Evolutionary conservation across 2,113 vertebrate genomes (phyloP).

Genomic region (Catagonus wagneri): DNA sequence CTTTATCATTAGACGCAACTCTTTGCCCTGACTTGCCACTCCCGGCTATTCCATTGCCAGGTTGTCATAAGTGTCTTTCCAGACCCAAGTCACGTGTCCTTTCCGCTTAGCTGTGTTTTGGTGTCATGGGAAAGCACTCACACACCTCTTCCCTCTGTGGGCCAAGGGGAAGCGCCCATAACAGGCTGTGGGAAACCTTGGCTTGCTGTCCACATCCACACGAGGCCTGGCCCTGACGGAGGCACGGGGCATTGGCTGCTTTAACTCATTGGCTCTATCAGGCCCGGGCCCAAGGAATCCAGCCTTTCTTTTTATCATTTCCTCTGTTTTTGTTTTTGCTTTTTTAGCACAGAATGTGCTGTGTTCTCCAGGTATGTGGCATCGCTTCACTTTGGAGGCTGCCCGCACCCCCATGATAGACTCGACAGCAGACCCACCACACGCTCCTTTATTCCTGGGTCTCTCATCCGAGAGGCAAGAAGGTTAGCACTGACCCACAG

Average conservation of each 20-base stretch:
- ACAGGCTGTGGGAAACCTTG: slow-evolving; percentile 35
- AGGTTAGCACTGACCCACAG: too few species aligned
- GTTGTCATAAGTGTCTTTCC: slow-evolving; percentile 22
- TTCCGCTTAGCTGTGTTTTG: slow-evolving; percentile 44
- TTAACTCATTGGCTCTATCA: neutral
- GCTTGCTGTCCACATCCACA: neutral
- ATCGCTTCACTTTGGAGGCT: neutral
- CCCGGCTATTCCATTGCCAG: neutral
- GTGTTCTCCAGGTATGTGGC: neutral
- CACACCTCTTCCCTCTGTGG: slow-evolving; percentile 29
- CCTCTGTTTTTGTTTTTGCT: neutral
- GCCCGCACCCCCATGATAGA: accelerated
- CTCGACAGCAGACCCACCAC: neutral
- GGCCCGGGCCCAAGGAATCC: neutral
- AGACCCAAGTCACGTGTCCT: neutral
- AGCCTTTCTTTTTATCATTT: neutral
- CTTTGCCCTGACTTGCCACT: slow-evolving; percentile 66
- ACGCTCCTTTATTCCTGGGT: neutral
- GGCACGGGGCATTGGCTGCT: neutral
- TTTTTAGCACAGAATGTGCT: neutral
- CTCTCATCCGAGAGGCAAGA: neutral
- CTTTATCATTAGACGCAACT: neutral
- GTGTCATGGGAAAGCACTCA: slow-evolving; percentile 64
- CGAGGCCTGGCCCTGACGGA: neutral
- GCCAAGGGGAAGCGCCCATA: slow-evolving; percentile 32